Conservation (phyloP, 1,140 invertebrate genomes). For the Calosoma granatense region DNA sequence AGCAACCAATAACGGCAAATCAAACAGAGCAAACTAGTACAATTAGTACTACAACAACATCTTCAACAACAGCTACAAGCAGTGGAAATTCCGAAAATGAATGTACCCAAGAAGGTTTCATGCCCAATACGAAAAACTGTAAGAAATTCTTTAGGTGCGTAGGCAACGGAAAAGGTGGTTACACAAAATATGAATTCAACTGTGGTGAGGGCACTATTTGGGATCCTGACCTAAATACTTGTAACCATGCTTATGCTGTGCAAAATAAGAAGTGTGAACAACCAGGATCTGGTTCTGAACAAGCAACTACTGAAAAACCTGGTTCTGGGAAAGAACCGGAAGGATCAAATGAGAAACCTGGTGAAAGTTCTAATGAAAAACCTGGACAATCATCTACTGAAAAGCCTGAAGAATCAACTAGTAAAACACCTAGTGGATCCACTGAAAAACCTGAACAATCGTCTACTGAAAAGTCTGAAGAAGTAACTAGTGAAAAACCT, state of each 20-base stretch:
- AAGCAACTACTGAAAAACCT: not conserved
- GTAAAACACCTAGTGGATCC: conserved; percentile 12
- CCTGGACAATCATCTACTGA: conserved; percentile 10
- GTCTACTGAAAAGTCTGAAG: conserved; percentile 11
- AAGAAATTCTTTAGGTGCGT: conserved; percentile 58
- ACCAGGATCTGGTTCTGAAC: too few species aligned
- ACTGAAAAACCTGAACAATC: not conserved
- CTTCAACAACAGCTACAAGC: not conserved
- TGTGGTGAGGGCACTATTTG: conserved; percentile 48
- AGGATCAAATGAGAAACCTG: conserved; percentile 13
- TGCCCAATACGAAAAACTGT: conserved; percentile 35
- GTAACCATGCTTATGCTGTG: conserved; percentile 38
- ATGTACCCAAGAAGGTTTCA: conserved; percentile 39
- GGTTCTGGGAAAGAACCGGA: conserved; percentile 1
- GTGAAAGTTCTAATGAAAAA: conserved; percentile 3
- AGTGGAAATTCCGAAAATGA: conserved; percentile 10
- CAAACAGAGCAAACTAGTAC: conserved; percentile 1
- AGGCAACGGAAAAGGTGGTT: conserved; percentile 44
- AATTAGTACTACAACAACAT: not conserved
- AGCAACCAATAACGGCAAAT: too few species aligned
- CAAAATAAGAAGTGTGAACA: conserved; percentile 21
- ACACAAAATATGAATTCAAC: conserved; percentile 47
- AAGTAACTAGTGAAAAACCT: conserved; percentile 10
- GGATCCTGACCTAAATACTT: conserved; percentile 36
- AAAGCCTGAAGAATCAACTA: conserved; percentile 16